Evolutionary conservation across 2,888 invertebrate genomes (phyloP), one percentile per base, ranked within the genome.

Genomic region (Coenonympha glycerion): DNA sequence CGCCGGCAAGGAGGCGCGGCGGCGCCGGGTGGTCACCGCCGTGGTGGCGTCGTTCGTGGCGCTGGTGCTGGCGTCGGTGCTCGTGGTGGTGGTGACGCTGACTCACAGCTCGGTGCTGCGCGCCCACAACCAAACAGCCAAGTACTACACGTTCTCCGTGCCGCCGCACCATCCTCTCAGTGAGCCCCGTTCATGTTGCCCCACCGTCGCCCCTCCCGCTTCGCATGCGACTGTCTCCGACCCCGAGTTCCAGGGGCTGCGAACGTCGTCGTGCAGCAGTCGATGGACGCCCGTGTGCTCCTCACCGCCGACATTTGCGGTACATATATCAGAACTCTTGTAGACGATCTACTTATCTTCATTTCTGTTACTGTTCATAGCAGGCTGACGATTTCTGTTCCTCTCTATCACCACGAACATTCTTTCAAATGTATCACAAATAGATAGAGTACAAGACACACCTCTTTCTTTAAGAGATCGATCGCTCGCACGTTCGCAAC

Each of bases 1-100:
- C 55, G 88, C 89, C 56, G 89, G 90, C 60, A 91, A 91, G 66
- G 91, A 91, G 64, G 90, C 91, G 41, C 89, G 92, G 55, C 88
- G 93, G 56, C 90, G 91, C 52, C 90, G 90, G 61, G 91, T 93
- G 61, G 92, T 92, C 44, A 91, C 91, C 66, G 90, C 92, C 64
- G 90, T 93, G 53, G 89, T 92, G 59, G 92, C 90, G 26, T 92
- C 92, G 26, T 93, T 93, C 81, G 82, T 92, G 76, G 92, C 93
- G 73, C 88, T 94, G 66, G 90, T 92, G 61, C 88, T 91, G 66
- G 91, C 93, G 53, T 91, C 93, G 65, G 90, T 93, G 58, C 90
- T 93, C 68, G 92, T 92, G 66, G 93, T 94, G 71, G 90, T 94
- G 70, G 90, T 94, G 66, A 93, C 94, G 49, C 88, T 94, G 72